Evolutionary conservation across 2,113 vertebrate species (phyloP), one percentile per base, ranked within the genome.

Genomic region (Myotis brandtii): DNA sequence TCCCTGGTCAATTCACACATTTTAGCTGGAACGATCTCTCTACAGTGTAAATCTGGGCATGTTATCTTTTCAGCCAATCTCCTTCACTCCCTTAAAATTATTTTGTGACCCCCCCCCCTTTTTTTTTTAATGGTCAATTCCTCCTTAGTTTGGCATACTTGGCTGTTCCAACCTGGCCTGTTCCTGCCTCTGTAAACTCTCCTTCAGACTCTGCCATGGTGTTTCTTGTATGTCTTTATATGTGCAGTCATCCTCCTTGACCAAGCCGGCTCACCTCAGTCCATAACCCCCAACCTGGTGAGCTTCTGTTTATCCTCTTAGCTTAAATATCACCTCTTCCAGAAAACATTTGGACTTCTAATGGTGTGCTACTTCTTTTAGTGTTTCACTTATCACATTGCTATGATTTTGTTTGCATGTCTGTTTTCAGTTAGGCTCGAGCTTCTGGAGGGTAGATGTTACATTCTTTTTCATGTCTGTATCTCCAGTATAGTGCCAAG

Each of bases 351-450:
- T 46, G 64, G 30, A 67, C 54, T 91, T 96, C 54, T 70, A 0
- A 6, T 93, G 32, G 54, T 86, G 56, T 18, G 2, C 72, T 64
- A 52, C 34, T 94, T 3, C 62, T 77, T 94, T 87, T 92, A 70
- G 32, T 52, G 40, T 69, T 95, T 82, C 32, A 64, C 59, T 83
- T 86, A 73, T 25, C 92, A 82, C 0, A 75, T 54, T 59, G 18
- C 72, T 81, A 4, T 85, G 56, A 62, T 84, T 83, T 95, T 72
- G 40, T 91, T 70, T 76, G 32, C 7, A 0, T 82, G 37, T 81
- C 43, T 96, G 77, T 75, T 50, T 84, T 79, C 92, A 90, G 25
- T 96, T 95, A 83, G 32, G 32, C 62, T 70, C 13, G 52, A 69
- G 18, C 50, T 54, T 95, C 70, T 87, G 75, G 50, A 73, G 40